phyloP scores from a whole-genome alignment of 2,888 invertebrate genomes.

The Phalangium opilio region DNA sequence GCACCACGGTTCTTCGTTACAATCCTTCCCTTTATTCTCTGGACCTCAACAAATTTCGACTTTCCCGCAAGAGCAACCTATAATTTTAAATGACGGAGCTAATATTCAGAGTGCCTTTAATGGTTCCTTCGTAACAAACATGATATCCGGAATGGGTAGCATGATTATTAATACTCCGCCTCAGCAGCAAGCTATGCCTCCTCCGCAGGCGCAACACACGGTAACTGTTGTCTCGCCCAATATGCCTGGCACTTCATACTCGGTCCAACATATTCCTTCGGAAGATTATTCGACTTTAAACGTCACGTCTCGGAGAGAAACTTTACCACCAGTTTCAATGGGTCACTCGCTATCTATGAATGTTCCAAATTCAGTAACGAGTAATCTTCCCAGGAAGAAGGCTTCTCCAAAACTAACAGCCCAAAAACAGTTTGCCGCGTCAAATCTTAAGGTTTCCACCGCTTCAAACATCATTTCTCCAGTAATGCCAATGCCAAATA shows the following conservation, averaged over 20 bases:
- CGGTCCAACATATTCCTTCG: no score
- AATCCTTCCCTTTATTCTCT: conserved; percentile 17
- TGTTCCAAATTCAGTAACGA: no score
- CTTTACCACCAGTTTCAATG: no score
- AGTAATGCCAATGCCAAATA: conserved; percentile 1
- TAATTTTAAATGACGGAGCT: conserved; percentile 16
- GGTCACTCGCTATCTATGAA: no score
- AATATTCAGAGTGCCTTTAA: conserved; percentile 18
- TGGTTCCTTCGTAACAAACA: conserved; percentile 19
- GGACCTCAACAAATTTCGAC: conserved; percentile 17
- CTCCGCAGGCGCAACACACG: no score
- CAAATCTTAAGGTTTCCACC: conserved; percentile 5
- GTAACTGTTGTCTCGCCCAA: no score
- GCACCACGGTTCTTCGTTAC: conserved; percentile 14
- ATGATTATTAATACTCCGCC: no score
- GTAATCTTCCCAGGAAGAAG: background rate
- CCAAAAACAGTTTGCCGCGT: background rate
- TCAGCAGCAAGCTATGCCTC: no score
- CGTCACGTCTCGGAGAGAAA: no score
- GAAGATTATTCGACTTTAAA: no score
- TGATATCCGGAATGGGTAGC: conserved; percentile 6
- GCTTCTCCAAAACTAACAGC: background rate
- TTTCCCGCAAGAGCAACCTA: conserved; percentile 16
- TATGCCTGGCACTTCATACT: no score
- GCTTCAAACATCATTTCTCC: conserved; percentile 3